These are phyloP conservation scores for Papilio machaon DNA, from an alignment of 1,140 invertebrate species.

Conservation along the genomic window DNA sequence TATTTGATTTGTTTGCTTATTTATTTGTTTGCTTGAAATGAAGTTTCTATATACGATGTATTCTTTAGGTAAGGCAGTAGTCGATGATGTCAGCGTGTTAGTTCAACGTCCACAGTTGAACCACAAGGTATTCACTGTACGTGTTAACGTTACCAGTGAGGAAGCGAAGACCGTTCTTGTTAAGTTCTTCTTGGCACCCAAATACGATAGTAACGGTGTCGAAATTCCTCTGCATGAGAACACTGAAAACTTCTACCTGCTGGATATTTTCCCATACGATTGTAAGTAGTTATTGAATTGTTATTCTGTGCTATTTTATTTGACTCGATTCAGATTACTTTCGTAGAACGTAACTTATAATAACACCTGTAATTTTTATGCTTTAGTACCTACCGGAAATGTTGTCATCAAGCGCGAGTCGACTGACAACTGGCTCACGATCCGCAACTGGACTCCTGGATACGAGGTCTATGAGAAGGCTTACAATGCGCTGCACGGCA, in stretches of 20 bases:
- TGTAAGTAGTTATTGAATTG: constrained; percentile 53
- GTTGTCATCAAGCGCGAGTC: constrained; percentile 77
- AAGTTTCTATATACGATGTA: neutral
- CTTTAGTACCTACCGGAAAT: constrained; percentile 73
- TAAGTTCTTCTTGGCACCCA: constrained; percentile 87
- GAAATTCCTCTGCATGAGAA: constrained; percentile 81
- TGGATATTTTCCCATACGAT: constrained; percentile 80
- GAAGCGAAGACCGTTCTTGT: constrained; percentile 75
- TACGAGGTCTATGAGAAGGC: constrained; percentile 73
- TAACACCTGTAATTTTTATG: neutral
- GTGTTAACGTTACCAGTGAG: constrained; percentile 63
- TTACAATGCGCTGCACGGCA: constrained; percentile 68
- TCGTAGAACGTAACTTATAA: neutral
- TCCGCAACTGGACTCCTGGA: constrained; percentile 72
- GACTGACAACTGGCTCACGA: constrained; percentile 66
- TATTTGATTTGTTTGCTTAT: neutral
- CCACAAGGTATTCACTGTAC: constrained; percentile 85
- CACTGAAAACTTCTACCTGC: constrained; percentile 80
- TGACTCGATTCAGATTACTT: neutral
- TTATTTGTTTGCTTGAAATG: neutral
- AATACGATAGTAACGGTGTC: constrained; percentile 82
- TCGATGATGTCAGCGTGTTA: constrained; percentile 69
- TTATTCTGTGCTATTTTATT: constrained; percentile 17
- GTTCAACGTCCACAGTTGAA: constrained; percentile 83
- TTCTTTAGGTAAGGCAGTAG: constrained; percentile 50